Evolutionary conservation across 2,888 invertebrate genomes (phyloP), one percentile per base, ranked within the genome.

Genomic region (Drosophila monieri): DNA sequence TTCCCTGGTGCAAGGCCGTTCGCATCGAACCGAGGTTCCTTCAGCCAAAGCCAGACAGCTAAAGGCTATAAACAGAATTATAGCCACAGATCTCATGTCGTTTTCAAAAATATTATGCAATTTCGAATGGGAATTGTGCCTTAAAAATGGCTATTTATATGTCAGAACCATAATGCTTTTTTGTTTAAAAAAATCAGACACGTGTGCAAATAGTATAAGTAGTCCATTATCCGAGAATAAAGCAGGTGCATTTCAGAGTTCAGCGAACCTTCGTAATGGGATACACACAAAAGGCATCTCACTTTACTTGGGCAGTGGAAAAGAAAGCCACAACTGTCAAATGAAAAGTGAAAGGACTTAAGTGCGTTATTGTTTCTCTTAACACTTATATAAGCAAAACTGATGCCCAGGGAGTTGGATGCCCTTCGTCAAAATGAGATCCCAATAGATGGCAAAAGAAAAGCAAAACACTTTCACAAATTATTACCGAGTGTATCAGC

Each of bases 331-430:
- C 48, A 65, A 70, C 61, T 72, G 67, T 74, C 72, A 70, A 71
- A 49, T 65, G 55, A 52, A 83, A 83, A 83, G 81, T 83, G 81
- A 83, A 83, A 83, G 81, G 81, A 84, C 53, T 75, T 67, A 71
- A 74, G 73, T 83, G 74, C 77, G 69, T 74, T 49, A 46, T 55
- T 59, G 66, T 53, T 64, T 68, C 77, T 61, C 57, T 57, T 65
- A 23, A 47, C 30, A 58, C 53, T 74, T 77, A 67, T 59, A 73
- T 67, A 84, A 84, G 55, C 44, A 59, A 46, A 37, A 23, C 21
- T n/a, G 32, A 49, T 39, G 44, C 54, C 43, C 41, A 32, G 55
- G 39, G 60, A 55, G 48, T 39, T 62, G 51, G 44, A 21, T 69
- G 80, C 85, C 74, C 85, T 73, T 67, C 51, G 58, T 72, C 64